phyloP scores from a whole-genome alignment of 1,140 invertebrate species.

The Tyrophagus putrescentiae region DNA sequence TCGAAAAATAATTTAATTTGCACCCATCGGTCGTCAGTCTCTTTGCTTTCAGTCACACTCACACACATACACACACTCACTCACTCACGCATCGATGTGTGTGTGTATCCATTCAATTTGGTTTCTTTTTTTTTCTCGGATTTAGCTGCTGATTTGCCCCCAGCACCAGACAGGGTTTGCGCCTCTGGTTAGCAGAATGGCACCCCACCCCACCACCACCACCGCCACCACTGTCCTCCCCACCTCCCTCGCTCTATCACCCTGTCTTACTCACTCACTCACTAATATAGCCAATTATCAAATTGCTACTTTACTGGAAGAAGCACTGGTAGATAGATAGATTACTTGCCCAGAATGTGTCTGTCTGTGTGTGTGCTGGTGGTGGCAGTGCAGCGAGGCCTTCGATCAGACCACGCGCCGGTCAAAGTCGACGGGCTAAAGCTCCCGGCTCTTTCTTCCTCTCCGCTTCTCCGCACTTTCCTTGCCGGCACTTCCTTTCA shows the following conservation, averaged over 20 bases:
- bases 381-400: neutral
- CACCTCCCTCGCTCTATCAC: no score
- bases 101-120: conserved; percentile 1
- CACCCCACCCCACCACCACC: no score
- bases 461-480: neutral
- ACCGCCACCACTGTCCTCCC: no score
- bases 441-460: no score
- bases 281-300: conserved; percentile 16
- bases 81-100: neutral
- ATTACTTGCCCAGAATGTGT: no score
- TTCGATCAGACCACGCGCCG: no score
- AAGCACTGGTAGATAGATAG: conserved; percentile 8
- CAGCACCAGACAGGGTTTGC: neutral
- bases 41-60: neutral
- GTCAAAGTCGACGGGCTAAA: no score
- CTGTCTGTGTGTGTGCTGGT: no score
- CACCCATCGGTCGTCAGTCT: neutral
- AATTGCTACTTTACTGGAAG: conserved; percentile 9
- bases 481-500: neutral
- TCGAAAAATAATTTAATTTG: conserved; percentile 11
- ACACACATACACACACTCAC: neutral
- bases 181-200: neutral
- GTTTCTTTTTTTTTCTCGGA: neutral
- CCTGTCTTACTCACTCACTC: no score
- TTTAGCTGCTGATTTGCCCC: neutral